Conservation (phyloP, 2,888 invertebrate genomes). For the Electrophaes corylata region DNA sequence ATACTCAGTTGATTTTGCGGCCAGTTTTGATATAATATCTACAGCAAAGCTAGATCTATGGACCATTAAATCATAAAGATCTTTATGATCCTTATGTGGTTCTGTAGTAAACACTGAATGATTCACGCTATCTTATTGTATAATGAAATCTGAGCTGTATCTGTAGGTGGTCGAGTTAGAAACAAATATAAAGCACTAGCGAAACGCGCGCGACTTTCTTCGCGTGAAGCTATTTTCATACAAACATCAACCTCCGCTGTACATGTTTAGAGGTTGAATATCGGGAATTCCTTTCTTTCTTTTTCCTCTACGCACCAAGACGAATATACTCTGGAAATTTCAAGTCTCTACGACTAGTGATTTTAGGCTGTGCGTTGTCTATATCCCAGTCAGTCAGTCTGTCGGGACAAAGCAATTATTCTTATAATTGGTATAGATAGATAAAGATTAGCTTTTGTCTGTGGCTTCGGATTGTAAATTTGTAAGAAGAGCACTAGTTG, state of each 20-base stretch:
- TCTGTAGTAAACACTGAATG: slow-evolving; percentile 23
- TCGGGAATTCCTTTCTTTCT: too few relatives aligned
- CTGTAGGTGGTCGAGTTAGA: slow-evolving; percentile 19
- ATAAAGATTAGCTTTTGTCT: background rate
- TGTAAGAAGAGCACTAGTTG: too few relatives aligned
- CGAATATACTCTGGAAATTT: too few relatives aligned
- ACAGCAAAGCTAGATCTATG: slow-evolving; percentile 6
- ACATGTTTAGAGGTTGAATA: too few relatives aligned
- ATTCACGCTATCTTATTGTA: slow-evolving; percentile 19
- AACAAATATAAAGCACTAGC: slow-evolving; percentile 1
- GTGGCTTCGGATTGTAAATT: background rate
- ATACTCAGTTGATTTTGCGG: slow-evolving; percentile 6
- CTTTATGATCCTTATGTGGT: slow-evolving; percentile 29
- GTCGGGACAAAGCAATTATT: too few relatives aligned
- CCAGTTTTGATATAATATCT: slow-evolving; percentile 10
- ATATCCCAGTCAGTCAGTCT: too few relatives aligned
- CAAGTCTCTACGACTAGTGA: too few relatives aligned
- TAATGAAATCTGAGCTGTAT: slow-evolving; percentile 11
- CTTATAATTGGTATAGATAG: too few relatives aligned
- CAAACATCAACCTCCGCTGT: too few relatives aligned
- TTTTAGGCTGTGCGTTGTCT: too few relatives aligned
- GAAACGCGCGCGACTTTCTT: background rate
- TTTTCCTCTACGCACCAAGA: too few relatives aligned
- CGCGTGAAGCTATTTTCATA: too few relatives aligned
- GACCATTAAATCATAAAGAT: slow-evolving; percentile 22